Evolutionary conservation across 2,113 vertebrate genomes (phyloP).

Genomic region (Maylandia zebra): DNA sequence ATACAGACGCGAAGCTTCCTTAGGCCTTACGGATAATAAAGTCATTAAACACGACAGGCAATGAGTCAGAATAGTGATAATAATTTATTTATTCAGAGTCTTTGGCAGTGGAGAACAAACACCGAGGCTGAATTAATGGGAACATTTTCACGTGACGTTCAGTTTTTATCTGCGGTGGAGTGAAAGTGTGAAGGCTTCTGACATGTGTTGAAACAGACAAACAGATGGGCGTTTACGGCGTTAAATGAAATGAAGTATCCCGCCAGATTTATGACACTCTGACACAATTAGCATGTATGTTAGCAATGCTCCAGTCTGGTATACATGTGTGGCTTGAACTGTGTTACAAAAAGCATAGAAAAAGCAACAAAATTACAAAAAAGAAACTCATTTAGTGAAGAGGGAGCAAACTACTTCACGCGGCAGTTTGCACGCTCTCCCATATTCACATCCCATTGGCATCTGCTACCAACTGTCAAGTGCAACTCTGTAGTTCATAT

Average conservation of each 20-base stretch:
- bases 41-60: not conserved
- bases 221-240: not conserved
- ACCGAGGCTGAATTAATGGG: not conserved
- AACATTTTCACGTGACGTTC: conserved; percentile 39
- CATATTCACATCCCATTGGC: conserved; percentile 39
- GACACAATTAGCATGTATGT: conserved; percentile 6
- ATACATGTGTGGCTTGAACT: conserved; percentile 11
- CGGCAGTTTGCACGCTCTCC: not conserved
- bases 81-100: conserved; percentile 72
- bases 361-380: conserved; percentile 25
- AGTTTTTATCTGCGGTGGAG: not conserved
- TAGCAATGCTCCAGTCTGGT: conserved; percentile 7
- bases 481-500: conserved; percentile 56
- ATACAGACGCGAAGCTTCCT: not conserved
- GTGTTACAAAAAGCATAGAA: conserved; percentile 36
- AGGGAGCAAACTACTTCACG: not conserved
- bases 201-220: not conserved
- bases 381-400: conserved; percentile 39
- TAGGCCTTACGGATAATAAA: not conserved
- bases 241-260: not conserved
- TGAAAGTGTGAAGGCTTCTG: not conserved
- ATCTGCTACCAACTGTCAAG: conserved; percentile 44
- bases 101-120: conserved; percentile 67
- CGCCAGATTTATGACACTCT: conserved; percentile 16
- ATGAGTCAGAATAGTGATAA: conserved; percentile 35